Evolutionary conservation across 1,140 invertebrate genomes (phyloP).

Genomic region (Macrotrachela quadricornifera): DNA sequence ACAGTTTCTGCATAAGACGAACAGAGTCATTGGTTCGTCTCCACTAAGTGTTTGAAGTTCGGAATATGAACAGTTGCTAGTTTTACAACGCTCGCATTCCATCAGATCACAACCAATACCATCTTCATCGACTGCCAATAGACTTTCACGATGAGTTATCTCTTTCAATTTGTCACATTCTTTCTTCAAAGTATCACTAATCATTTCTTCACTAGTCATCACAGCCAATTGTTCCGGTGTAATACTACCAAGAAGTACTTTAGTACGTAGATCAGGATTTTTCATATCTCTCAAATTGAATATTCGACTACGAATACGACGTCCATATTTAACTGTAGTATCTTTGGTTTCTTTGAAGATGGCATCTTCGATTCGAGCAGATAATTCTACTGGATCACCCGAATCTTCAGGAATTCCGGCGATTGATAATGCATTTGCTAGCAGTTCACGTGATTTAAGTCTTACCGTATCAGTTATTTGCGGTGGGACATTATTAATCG

Average conservation of each 20-base stretch:
- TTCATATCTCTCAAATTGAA: conserved; percentile 82
- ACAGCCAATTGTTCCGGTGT: conserved; percentile 57
- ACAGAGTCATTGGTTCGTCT: conserved; percentile 99
- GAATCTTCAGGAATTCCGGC: conserved; percentile 34
- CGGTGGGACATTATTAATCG: conserved; percentile 10
- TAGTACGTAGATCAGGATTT: conserved; percentile 72
- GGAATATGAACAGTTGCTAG: conserved; percentile 82
- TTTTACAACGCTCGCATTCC: conserved; percentile 50
- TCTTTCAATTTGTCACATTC: conserved; percentile 81
- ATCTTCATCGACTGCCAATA: conserved; percentile 61
- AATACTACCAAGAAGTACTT: conserved; percentile 73
- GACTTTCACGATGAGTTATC: conserved; percentile 91
- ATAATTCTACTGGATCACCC: conserved; percentile 29
- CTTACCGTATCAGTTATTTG: conserved; percentile 41
- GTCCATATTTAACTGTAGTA: conserved; percentile 79
- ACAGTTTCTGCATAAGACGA: conserved; percentile 87
- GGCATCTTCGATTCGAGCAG: conserved; percentile 30
- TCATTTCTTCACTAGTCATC: conserved; percentile 99
- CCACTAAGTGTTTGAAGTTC: conserved; percentile 84
- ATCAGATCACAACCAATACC: conserved; percentile 83
- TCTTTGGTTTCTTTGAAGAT: conserved; percentile 74
- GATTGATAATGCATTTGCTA: conserved; percentile 47
- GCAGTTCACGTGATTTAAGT: conserved; percentile 72
- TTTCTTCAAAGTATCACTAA: conserved; percentile 87
- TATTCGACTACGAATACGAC: conserved; percentile 73